Base-by-base conservation (phyloP, 2,113 vertebrate species). In the Alexandromys fortis region DNA sequence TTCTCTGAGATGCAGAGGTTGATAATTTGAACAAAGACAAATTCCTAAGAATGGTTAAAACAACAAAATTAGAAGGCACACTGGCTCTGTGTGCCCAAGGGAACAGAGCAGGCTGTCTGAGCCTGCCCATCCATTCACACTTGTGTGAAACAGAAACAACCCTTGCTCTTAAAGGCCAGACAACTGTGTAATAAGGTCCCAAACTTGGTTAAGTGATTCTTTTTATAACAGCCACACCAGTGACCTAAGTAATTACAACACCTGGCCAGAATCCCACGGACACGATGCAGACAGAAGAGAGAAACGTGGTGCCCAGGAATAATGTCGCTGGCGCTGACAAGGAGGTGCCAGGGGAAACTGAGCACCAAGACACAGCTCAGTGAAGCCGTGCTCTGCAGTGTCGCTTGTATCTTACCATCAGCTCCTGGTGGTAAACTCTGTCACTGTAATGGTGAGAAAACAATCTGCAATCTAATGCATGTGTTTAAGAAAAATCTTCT, bases 101-200 rank as follows among this genome's bases (percentile, higher is more conserved):
- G 52, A 82, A 70, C 3, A 91, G 24, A 61, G 26, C 21, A 89
- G 19, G 78, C 52, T 73, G 22, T 12, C 33, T 0, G 1, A 76
- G 35, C 35, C 58, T 89, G 16, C 7, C 85, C 33, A 89, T 38
- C 67, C 58, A 19, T 75, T 92, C 83, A 70, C 17, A 63, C 78
- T 72, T 89, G 28, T 2, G 55, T 6, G 61, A 93, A 94, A 81
- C 65, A 82, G 58, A 96, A 91, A 94, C 92, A 88, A 68, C 28
- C 28, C 63, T 68, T 86, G 63, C 83, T 86, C 17, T 68, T 47
- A 33, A 42, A 42, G 42, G 61, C 42, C 63, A 24, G 22, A 87
- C 24, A 47, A 4, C 65, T 52, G 85, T 72, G 67, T 9, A 72
- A 49, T 45, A 24, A n/a, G 5, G 45, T 26, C 33, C 85, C 45